These are phyloP conservation scores for Isoperla grammatica DNA, from an alignment of 2,888 invertebrate species.

Conservation along the genomic window DNA sequence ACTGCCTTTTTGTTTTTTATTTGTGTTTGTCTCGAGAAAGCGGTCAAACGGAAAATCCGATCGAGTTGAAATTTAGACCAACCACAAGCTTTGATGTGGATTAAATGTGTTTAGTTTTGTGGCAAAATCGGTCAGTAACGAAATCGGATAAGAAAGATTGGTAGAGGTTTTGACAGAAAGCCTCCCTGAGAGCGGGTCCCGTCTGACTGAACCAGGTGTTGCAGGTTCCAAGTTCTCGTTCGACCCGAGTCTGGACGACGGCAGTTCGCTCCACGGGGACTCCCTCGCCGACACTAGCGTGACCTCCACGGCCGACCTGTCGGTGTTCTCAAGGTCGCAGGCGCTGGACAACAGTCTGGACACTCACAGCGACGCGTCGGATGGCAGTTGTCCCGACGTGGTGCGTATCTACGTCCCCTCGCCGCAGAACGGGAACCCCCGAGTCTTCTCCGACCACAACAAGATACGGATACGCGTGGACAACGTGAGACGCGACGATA, in stretches of 20 bases:
- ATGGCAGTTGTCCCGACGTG: slow-evolving; percentile 65
- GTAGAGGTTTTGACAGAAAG: too few relatives aligned
- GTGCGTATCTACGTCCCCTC: slow-evolving; percentile 64
- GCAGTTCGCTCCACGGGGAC: slow-evolving; percentile 61
- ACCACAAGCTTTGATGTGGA: too few relatives aligned
- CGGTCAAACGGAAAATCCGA: too few relatives aligned
- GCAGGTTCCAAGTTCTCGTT: slow-evolving; percentile 59
- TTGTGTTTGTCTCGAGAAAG: too few relatives aligned
- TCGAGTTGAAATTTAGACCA: too few relatives aligned
- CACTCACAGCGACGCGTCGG: slow-evolving; percentile 70
- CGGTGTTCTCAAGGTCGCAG: slow-evolving; percentile 66
- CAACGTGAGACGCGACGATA: slow-evolving; percentile 45
- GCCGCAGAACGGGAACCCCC: slow-evolving; percentile 45
- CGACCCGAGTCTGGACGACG: slow-evolving; percentile 61
- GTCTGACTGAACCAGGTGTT: slow-evolving; percentile 31
- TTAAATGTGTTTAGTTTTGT: too few relatives aligned
- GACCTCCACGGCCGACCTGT: slow-evolving; percentile 76
- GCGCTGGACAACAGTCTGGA: slow-evolving; percentile 69
- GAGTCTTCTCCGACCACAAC: slow-evolving; percentile 56
- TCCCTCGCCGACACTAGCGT: slow-evolving; percentile 79
- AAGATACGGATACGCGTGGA: slow-evolving; percentile 66
- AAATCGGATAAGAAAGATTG: too few relatives aligned
- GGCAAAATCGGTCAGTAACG: too few relatives aligned
- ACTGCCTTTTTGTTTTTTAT: too few relatives aligned
- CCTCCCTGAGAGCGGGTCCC: too few relatives aligned